These are phyloP conservation scores for Melangyna quadrimaculata DNA, from an alignment of 2,888 invertebrate genomes.

Conservation along the genomic window DNA sequence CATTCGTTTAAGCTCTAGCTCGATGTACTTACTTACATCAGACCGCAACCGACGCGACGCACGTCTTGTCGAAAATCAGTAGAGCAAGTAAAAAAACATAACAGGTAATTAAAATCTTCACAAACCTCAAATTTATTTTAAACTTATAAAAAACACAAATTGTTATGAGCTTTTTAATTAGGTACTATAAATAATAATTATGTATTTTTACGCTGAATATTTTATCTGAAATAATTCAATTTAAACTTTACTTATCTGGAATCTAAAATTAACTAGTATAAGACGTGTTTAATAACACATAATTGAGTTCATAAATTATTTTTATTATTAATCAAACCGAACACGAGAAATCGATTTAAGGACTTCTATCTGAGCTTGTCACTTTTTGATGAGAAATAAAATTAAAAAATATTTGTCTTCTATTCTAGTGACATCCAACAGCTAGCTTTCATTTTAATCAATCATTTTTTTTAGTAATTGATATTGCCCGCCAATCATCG, in stretches of 20 bases:
- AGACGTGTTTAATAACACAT: not conserved
- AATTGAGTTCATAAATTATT: not conserved
- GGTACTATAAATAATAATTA: too few species aligned
- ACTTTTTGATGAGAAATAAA: not conserved
- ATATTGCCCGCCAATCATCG: constrained; percentile 14
- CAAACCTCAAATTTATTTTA: too few species aligned
- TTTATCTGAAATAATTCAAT: not conserved
- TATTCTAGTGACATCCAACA: not conserved
- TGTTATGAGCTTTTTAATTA: too few species aligned
- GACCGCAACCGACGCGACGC: too few species aligned
- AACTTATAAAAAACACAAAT: too few species aligned
- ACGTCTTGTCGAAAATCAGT: too few species aligned
- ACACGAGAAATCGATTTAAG: constrained; percentile 1
- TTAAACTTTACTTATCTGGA: not conserved
- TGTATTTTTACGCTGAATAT: too few species aligned
- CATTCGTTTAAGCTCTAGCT: too few species aligned
- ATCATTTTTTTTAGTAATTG: constrained; percentile 18
- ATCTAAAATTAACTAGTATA: not conserved
- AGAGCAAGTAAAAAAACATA: too few species aligned
- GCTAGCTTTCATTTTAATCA: constrained; percentile 3
- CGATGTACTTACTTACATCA: too few species aligned
- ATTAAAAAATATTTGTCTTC: not conserved
- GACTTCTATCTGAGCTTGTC: not conserved
- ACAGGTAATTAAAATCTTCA: too few species aligned
- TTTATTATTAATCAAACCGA: not conserved